Evolutionary conservation across 2,113 vertebrate genomes (phyloP), one percentile per base, ranked within the genome.

Genomic region (Aldabrachelys gigantea): DNA sequence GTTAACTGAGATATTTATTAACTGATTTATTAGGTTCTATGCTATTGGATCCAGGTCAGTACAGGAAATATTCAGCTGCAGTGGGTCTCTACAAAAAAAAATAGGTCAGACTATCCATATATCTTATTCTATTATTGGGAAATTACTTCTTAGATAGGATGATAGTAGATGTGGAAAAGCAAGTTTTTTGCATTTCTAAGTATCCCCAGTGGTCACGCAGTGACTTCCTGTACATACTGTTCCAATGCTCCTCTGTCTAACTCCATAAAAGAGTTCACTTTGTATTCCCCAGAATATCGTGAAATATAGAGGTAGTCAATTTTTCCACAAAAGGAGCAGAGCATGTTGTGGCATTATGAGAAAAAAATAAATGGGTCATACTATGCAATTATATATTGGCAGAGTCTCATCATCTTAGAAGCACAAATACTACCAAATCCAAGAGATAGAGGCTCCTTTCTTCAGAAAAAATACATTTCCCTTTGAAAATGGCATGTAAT

Each of bases 1-100:
- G 90, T 98, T 97, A 97, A 94, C 85, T 93, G 93, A 97, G 93
- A 97, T 92, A 93, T 27, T 62, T 90, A 93, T 93, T 96, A 97
- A 95, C 87, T 97, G 94, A 96, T 97, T 80, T 90, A 97, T 96
- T 97, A 96, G 95, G 88, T 96, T 94, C 90, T 96, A 94, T 85
- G 91, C 94, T 97, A 97, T 96, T 96, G 84, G 92, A 97, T 96
- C 91, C 93, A 96, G 87, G 87, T 97, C 92, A 93, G 89, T 90
- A 89, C n/a, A 97, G 94, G 95, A 98, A 97, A 91, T 96, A 96
- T 25, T 97, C 95, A 97, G 91, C 89, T 93, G 72, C 89, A 96
- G 81, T 54, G 89, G 91, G 84, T 62, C 84, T 95, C 92, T 95
- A 88, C 65, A 90, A 93, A 94, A 96, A 93, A 94, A 90, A 93